phyloP scores from a whole-genome alignment of 2,113 vertebrate species.

The Hemichromis elongatus region DNA sequence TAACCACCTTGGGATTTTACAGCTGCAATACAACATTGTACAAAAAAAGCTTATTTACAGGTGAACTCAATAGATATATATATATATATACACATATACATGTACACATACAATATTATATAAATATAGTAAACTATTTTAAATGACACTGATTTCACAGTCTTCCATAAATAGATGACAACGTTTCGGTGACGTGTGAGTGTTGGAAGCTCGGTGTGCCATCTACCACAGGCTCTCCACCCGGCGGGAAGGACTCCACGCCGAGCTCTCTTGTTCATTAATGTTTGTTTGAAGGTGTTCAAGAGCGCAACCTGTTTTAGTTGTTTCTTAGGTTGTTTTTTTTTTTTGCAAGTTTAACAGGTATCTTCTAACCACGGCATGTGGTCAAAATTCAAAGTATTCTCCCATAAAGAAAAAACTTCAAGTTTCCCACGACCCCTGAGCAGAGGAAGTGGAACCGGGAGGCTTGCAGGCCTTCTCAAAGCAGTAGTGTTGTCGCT shows the following conservation, averaged over 20 bases:
- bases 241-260: background rate
- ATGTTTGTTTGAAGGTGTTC: constrained; percentile 10
- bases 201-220: constrained; percentile 83
- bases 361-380: constrained; percentile 57
- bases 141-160: constrained; percentile 86
- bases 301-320: background rate
- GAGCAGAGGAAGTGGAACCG: background rate
- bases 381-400: constrained; percentile 60
- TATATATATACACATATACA: constrained; percentile 58
- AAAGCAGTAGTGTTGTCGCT: constrained; percentile 56
- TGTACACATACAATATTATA: constrained; percentile 74
- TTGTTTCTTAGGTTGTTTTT: background rate
- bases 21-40: constrained; percentile 36
- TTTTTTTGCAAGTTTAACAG: constrained; percentile 59
- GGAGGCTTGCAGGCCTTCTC: constrained; percentile 7
- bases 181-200: constrained; percentile 71
- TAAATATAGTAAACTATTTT: constrained; percentile 99
- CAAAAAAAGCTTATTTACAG: constrained; percentile 72
- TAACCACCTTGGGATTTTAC: constrained; percentile 30
- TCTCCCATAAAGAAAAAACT: constrained; percentile 58
- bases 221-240: constrained; percentile 35
- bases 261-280: background rate
- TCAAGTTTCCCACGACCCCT: background rate
- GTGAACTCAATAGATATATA: constrained; percentile 73
- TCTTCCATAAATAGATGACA: constrained; percentile 90